Evolutionary conservation across 2,113 vertebrate species (phyloP).

Genomic region (Oryzias melastigma): DNA sequence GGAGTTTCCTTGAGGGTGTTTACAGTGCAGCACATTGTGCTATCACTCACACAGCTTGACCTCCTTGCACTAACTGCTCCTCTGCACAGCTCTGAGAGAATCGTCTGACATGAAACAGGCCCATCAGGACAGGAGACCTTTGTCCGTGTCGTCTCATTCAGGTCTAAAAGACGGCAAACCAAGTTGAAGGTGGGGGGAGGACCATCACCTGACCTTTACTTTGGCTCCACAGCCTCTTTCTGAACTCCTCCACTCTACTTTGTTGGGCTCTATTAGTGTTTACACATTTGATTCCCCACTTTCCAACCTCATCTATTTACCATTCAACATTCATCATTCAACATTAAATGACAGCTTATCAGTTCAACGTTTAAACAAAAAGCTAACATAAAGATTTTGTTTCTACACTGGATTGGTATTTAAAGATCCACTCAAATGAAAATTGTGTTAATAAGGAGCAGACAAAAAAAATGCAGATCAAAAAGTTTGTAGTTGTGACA

Average conservation of each 20-base stretch:
- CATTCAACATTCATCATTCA: too few relatives aligned
- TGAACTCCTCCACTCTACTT: not conserved
- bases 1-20: conserved; percentile 21
- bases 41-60: conserved; percentile 6
- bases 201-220: not conserved
- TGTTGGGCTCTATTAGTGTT: too few relatives aligned
- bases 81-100: not conserved
- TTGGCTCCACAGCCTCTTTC: not conserved
- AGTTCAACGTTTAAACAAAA: too few relatives aligned
- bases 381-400: too few relatives aligned
- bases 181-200: not conserved
- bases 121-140: not conserved
- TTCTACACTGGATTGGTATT: too few relatives aligned
- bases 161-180: not conserved
- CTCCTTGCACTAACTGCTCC: not conserved
- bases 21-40: conserved; percentile 9
- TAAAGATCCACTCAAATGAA: too few relatives aligned
- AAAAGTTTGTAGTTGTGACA: too few relatives aligned
- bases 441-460: too few relatives aligned
- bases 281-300: too few relatives aligned
- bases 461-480: too few relatives aligned
- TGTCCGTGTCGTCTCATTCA: not conserved
- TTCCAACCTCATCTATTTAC: too few relatives aligned
- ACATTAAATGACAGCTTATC: too few relatives aligned
- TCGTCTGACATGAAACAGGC: conserved; percentile 5